phyloP scores from a whole-genome alignment of 2,797 vertebrate genomes.

The Microctenopoma lineatum region DNA sequence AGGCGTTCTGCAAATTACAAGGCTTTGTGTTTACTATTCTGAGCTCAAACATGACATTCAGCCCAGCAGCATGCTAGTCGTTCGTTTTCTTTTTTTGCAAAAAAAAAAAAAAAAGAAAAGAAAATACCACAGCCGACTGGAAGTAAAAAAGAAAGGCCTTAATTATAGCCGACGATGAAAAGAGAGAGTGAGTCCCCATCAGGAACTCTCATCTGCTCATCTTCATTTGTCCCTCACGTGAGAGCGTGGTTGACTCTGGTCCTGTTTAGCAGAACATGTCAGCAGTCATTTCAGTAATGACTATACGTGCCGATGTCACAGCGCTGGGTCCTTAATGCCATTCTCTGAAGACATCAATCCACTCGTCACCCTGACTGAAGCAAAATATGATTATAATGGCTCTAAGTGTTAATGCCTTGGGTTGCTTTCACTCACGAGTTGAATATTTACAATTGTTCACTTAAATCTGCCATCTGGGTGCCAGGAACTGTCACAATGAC shows the following conservation, averaged over 20 bases:
- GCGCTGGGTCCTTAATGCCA: slow-evolving; percentile 28
- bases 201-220: slow-evolving; percentile 75
- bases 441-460: slow-evolving; percentile 48
- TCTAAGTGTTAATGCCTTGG: slow-evolving; percentile 17
- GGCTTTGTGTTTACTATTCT: slow-evolving; percentile 82
- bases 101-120: slow-evolving; percentile 32
- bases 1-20: slow-evolving; percentile 82
- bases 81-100: slow-evolving; percentile 42
- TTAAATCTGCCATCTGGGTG: too few relatives aligned
- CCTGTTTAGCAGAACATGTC: slow-evolving; percentile 68
- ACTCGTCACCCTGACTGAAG: slow-evolving; percentile 24
- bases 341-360: slow-evolving; percentile 34
- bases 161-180: slow-evolving; percentile 75
- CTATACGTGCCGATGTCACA: slow-evolving; percentile 53
- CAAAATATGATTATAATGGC: slow-evolving; percentile 34
- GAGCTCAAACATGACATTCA: slow-evolving; percentile 70
- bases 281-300: slow-evolving; percentile 65
- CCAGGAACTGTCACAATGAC: too few relatives aligned
- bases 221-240: slow-evolving; percentile 76
- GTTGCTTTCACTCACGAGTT: slow-evolving; percentile 15
- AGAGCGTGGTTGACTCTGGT: slow-evolving; percentile 57
- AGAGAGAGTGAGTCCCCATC: slow-evolving; percentile 56
- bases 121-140: slow-evolving; percentile 70
- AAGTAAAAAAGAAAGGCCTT: slow-evolving; percentile 74
- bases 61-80: slow-evolving; percentile 57